phyloP scores from a whole-genome alignment of 2,113 vertebrate genomes.

The Oophaga pumilio region DNA sequence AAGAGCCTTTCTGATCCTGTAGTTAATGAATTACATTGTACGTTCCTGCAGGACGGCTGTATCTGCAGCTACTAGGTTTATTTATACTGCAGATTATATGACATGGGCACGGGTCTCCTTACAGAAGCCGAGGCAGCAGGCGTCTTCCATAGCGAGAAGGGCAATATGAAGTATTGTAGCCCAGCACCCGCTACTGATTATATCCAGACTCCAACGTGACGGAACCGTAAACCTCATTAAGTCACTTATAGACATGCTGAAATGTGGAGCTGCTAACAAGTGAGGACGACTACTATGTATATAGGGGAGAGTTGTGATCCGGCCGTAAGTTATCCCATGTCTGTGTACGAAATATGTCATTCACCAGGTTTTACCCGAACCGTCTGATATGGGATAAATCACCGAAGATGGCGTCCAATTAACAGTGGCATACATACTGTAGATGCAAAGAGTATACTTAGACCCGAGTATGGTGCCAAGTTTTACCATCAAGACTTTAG shows the following conservation, averaged over 20 bases:
- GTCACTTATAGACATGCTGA: not conserved
- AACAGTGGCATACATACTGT: not conserved
- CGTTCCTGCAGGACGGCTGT: not conserved
- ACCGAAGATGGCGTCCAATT: not conserved
- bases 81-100: constrained; percentile 40
- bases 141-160: not conserved
- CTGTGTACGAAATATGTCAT: not conserved
- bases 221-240: constrained; percentile 16
- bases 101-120: constrained; percentile 9
- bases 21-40: constrained; percentile 6
- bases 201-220: not conserved
- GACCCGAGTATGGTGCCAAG: not conserved
- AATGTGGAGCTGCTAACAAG: not conserved
- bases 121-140: constrained; percentile 14
- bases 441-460: not conserved
- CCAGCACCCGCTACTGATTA: constrained; percentile 32
- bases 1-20: not conserved
- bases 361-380: not conserved
- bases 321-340: not conserved
- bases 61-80: constrained; percentile 15
- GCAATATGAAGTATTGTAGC: constrained; percentile 1
- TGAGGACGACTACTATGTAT: not conserved
- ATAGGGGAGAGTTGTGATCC: not conserved
- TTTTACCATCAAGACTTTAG: not conserved
- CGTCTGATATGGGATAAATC: not conserved